Evolutionary conservation across 2,888 invertebrate genomes (phyloP), one percentile per base, ranked within the genome.

Genomic region (Drosophila flavopinicola): DNA sequence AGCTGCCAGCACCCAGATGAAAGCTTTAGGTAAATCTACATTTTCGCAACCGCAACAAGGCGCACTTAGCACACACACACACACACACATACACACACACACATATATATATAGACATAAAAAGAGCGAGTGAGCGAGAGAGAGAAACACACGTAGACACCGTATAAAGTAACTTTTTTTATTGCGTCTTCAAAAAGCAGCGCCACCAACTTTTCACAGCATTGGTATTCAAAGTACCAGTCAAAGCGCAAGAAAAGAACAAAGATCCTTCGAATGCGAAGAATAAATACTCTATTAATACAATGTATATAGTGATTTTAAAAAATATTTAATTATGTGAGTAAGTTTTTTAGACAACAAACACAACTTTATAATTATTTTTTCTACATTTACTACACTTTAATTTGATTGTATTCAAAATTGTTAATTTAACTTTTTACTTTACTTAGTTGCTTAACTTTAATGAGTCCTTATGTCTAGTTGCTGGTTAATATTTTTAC

Each of bases 221-320:
- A 85, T 85, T 83, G 75, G 75, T 83, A 84, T 84, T 83, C 85
- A 84, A 84, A 85, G 78, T 79, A 78, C 83, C 79, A 73, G 69
- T 57, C 57, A 47, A 61, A 60, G 47, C 52, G 47, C 70, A 66
- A 51, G 17, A 29, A 39, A 58, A 54, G 42, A 44, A 24, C 0
- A 9, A 0, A 4, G 6, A n/a, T n/a, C 7, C 3, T 10, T 11
- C 1, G 15, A 7, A 29, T 10, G 7, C 20, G 45, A 64, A 13
- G 4, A 20, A 1, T 9, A 10, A 17, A 64, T 58, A 47, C 58
- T 15, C 58, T 57, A 1, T n/a, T n/a, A n/a, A n/a, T n/a, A n/a
- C n/a, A n/a, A n/a, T n/a, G n/a, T n/a, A n/a, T n/a, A n/a, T n/a
- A n/a, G n/a, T n/a, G n/a, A n/a, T n/a, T n/a, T n/a, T n/a, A n/a